phyloP scores from a whole-genome alignment of 1,140 invertebrate genomes.

The Mycetomoellerius zeteki region DNA sequence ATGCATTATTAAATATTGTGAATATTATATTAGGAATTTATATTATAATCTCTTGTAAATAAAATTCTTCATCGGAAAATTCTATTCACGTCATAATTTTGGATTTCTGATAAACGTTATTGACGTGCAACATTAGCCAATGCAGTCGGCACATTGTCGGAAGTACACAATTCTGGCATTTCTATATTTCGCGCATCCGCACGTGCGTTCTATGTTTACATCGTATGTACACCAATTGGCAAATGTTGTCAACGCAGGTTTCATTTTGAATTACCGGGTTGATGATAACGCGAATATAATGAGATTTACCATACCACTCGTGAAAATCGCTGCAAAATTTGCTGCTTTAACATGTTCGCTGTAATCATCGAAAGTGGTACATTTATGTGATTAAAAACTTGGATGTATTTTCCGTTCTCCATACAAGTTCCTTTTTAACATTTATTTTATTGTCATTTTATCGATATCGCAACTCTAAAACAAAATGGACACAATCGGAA shows the following conservation, averaged over 20 bases:
- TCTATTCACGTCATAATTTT: conserved; percentile 14
- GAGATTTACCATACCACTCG: conserved; percentile 10
- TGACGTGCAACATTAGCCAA: conserved; percentile 30
- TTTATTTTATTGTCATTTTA: conserved; percentile 7
- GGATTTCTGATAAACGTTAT: conserved; percentile 22
- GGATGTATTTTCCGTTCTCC: background rate
- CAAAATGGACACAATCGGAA: conserved; percentile 7
- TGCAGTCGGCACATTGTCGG: background rate
- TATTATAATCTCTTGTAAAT: conserved; percentile 2
- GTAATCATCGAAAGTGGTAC: conserved; percentile 3
- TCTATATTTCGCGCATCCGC: conserved; percentile 12
- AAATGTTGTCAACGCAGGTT: conserved; percentile 33
- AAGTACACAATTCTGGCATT: conserved; percentile 17
- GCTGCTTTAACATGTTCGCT: background rate
- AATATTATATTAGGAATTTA: conserved; percentile 8
- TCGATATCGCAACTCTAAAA: background rate
- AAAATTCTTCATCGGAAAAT: conserved; percentile 22
- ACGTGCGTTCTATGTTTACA: conserved; percentile 15
- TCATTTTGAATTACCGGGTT: conserved; percentile 15
- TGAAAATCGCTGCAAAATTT: background rate
- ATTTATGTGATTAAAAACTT: conserved; percentile 15
- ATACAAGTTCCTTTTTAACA: background rate
- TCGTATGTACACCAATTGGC: background rate
- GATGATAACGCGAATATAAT: conserved; percentile 20
- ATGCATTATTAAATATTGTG: background rate